Percentiles rank a stretch among this genome's conserved stretches.
Conservation (phyloP, 2,113 vertebrate species). For the Pluvialis apricaria region DNA sequence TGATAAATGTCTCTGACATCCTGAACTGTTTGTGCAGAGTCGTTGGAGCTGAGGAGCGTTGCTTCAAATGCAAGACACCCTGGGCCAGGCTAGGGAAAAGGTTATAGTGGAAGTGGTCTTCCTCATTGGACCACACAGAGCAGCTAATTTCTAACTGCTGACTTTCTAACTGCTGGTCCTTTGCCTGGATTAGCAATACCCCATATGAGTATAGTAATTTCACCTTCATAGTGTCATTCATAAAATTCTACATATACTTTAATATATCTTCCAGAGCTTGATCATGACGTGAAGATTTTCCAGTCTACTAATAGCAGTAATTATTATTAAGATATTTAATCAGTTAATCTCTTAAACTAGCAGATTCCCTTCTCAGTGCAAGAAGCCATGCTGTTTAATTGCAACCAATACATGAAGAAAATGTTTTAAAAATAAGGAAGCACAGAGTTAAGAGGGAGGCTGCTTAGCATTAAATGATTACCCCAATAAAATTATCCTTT, state of each 20-base stretch:
- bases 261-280: background rate
- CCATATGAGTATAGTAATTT: background rate
- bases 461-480: background rate
- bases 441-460: background rate
- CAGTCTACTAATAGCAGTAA: background rate
- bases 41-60: background rate
- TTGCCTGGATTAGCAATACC: background rate
- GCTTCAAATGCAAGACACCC: background rate
- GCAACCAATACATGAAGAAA: background rate
- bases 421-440: background rate
- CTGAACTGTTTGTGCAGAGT: background rate
- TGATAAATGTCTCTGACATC: background rate
- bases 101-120: background rate
- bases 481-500: background rate
- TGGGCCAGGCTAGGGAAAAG: background rate
- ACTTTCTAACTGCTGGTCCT: background rate
- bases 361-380: background rate
- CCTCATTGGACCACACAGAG: background rate
- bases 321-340: background rate
- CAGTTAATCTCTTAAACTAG: background rate
- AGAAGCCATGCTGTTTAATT: background rate
- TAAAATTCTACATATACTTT: background rate
- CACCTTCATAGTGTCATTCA: background rate
- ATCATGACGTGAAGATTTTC: background rate
- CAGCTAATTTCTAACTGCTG: background rate